A percentile compares a stretch with the other conserved stretches of the same genome.
These are phyloP conservation scores for Zootermopsis nevadensis DNA, from an alignment of 2,888 invertebrate genomes.

Conservation along the genomic window DNA sequence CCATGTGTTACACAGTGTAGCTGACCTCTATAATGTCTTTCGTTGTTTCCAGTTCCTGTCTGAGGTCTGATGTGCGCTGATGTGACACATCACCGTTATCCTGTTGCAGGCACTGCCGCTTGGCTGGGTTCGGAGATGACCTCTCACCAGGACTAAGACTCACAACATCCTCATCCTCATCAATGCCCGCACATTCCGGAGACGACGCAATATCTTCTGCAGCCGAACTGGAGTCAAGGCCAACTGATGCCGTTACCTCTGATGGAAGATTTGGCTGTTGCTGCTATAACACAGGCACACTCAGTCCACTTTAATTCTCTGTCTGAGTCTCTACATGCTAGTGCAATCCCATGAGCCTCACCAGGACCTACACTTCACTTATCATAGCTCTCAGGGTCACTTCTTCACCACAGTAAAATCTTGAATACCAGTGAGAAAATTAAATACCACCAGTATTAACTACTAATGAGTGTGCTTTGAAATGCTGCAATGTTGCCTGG, in stretches of 20 bases:
- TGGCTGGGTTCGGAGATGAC: conserved; percentile 51
- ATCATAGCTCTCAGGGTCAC: too few relatives aligned
- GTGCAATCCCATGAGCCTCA: too few relatives aligned
- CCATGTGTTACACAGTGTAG: too few relatives aligned
- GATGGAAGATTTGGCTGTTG: conserved; percentile 2
- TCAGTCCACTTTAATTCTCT: too few relatives aligned
- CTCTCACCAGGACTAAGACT: conserved; percentile 47
- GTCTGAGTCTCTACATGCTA: too few relatives aligned
- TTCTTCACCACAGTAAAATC: too few relatives aligned
- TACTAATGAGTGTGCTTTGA: too few relatives aligned
- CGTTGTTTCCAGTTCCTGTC: conserved; percentile 12
- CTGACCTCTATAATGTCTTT: conserved; percentile 42
- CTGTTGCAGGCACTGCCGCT: conserved; percentile 44
- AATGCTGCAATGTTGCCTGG: too few relatives aligned
- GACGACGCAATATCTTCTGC: conserved; percentile 34
- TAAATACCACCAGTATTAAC: too few relatives aligned
- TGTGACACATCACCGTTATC: neutral
- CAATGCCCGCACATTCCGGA: conserved; percentile 44
- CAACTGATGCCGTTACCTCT: neutral
- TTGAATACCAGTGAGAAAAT: too few relatives aligned
- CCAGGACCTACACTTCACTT: too few relatives aligned
- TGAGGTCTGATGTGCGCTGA: conserved; percentile 24
- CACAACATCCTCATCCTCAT: conserved; percentile 49
- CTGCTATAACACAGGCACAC: neutral
- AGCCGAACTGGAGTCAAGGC: conserved; percentile 28